These are phyloP conservation scores for Argopecten irradians DNA, from an alignment of 1,140 invertebrate genomes.

Conservation along the genomic window DNA sequence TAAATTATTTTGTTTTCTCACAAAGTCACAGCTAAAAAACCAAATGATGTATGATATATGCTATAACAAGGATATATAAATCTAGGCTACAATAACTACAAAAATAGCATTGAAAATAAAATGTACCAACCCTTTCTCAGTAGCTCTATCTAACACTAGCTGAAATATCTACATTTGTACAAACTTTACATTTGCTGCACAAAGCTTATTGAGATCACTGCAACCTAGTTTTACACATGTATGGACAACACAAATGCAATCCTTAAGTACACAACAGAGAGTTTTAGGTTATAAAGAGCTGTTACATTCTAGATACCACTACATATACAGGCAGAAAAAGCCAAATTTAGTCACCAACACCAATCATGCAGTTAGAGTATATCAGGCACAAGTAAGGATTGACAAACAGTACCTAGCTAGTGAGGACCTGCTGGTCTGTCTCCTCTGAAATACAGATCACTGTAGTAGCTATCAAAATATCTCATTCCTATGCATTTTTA, in stretches of 20 bases:
- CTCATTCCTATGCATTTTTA: no score
- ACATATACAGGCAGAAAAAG: neutral
- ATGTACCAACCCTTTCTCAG: no score
- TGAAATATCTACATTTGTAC: neutral
- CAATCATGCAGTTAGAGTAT: neutral
- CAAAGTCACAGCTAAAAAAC: no score
- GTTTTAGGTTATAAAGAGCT: neutral
- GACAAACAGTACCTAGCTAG: neutral
- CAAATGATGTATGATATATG: no score
- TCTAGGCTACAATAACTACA: no score
- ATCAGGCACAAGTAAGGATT: neutral
- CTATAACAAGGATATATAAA: no score
- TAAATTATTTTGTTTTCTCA: no score
- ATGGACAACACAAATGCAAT: neutral
- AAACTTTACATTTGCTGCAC: neutral
- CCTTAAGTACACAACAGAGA: neutral
- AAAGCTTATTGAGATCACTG: neutral
- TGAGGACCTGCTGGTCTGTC: conserved; percentile 1
- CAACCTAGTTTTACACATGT: neutral
- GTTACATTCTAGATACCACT: neutral
- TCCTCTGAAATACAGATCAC: neutral
- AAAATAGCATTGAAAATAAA: no score
- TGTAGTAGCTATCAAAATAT: no score
- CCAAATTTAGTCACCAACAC: neutral
- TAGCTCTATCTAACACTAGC: no score